Conservation (phyloP, 2,797 vertebrate species). For the Vireo griseus region DNA sequence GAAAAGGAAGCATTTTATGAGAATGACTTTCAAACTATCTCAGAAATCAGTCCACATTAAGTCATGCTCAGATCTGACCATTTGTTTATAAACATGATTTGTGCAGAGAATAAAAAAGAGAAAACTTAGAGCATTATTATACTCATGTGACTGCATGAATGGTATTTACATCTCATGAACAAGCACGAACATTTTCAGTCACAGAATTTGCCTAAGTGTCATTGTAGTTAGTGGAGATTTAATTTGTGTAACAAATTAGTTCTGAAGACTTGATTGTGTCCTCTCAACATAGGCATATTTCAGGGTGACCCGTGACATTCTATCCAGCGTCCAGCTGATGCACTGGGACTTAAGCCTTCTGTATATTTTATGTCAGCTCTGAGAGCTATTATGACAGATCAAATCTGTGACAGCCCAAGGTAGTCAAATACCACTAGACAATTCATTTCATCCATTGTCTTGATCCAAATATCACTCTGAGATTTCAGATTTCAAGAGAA, state of each 20-base stretch:
- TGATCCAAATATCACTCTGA: not conserved
- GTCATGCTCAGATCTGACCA: not conserved
- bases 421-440: not conserved
- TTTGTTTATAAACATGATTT: not conserved
- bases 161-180: not conserved
- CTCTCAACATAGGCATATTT: not conserved
- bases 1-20: not conserved
- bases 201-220: not conserved
- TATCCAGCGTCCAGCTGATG: not conserved
- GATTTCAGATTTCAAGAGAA: not conserved
- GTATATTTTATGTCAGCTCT: not conserved
- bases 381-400: not conserved
- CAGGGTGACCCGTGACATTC: not conserved
- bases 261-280: not conserved
- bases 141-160: not conserved
- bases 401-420: not conserved
- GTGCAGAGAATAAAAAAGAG: rapidly evolving
- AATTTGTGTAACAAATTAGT: not conserved
- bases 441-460: not conserved
- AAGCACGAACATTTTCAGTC: not conserved
- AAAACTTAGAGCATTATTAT: not conserved
- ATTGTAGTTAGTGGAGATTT: not conserved
- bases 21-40: not conserved
- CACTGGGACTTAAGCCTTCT: not conserved
- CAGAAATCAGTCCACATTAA: not conserved